Conservation (phyloP, 2,797 vertebrate species). For the Coreius guichenoti region DNA sequence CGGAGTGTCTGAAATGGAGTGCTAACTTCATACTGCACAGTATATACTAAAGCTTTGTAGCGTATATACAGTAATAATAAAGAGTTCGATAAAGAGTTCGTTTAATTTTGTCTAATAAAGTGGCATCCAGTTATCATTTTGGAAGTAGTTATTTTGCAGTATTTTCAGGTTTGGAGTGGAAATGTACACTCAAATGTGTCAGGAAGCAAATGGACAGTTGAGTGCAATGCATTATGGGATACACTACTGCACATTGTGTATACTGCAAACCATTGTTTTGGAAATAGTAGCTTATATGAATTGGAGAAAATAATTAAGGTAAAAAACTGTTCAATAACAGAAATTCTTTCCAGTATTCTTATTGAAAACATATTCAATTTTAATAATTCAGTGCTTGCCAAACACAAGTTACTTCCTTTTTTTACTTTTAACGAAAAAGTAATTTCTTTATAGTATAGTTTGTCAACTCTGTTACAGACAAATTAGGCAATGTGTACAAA, state of each 20-base stretch:
- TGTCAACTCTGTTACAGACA: too few species aligned
- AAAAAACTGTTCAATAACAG: too few species aligned
- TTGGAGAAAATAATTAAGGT: too few species aligned
- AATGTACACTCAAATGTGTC: background rate
- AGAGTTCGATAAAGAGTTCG: background rate
- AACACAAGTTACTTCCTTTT: too few species aligned
- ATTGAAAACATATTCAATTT: too few species aligned
- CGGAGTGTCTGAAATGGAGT: background rate
- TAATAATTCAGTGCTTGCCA: too few species aligned
- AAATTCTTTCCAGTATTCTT: too few species aligned
- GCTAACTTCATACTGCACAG: background rate
- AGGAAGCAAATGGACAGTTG: background rate
- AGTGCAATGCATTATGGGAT: conserved; percentile 1
- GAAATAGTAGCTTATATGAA: background rate
- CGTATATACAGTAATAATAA: background rate
- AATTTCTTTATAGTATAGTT: too few species aligned
- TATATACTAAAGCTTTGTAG: background rate
- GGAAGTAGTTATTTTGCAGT: background rate
- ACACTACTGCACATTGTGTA: background rate
- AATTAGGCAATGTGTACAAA: too few species aligned
- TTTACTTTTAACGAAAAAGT: too few species aligned
- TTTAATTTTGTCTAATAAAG: background rate
- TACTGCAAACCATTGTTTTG: background rate
- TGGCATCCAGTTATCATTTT: background rate
- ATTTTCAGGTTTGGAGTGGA: background rate